Evolutionary conservation across 2,888 invertebrate genomes (phyloP).

Genomic region (Petrophora chlorosata): DNA sequence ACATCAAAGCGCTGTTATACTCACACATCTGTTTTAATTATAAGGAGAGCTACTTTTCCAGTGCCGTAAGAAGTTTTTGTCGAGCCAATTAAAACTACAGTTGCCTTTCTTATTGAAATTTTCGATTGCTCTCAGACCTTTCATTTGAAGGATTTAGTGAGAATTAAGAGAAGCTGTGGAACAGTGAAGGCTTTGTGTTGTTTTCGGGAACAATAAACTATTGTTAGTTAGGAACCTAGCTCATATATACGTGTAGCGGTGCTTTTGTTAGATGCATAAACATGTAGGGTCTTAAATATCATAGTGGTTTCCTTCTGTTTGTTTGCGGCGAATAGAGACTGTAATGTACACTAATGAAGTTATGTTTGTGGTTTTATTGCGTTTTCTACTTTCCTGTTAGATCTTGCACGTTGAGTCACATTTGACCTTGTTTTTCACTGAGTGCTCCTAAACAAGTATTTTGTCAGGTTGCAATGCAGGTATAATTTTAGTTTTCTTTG

Average conservation of each 20-base stretch:
- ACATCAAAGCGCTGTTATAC: conserved; percentile 23
- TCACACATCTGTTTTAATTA: conserved; percentile 42
- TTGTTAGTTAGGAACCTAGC: conserved; percentile 62
- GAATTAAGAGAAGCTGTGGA: conserved; percentile 63
- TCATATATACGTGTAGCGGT: conserved; percentile 57
- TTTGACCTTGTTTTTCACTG: no score
- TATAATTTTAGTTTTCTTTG: no score
- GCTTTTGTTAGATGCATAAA: conserved; percentile 52
- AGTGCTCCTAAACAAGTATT: no score
- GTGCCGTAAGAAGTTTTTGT: conserved; percentile 55
- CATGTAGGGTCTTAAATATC: conserved; percentile 36
- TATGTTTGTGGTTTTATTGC: conserved; percentile 19
- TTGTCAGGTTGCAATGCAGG: no score
- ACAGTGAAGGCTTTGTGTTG: conserved; percentile 65
- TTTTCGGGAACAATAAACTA: conserved; percentile 68
- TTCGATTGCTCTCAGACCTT: conserved; percentile 63
- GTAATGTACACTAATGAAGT: conserved; percentile 34
- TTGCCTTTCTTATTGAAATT: conserved; percentile 66
- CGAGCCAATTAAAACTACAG: conserved; percentile 65
- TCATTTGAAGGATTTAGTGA: conserved; percentile 68
- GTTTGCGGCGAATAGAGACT: conserved; percentile 29
- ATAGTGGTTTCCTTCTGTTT: conserved; percentile 35
- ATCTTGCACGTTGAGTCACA: no score
- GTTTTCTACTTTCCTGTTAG: not conserved
- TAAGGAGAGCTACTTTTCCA: conserved; percentile 28